Conservation (phyloP, 2,888 invertebrate species). For the Xanthorhoe spadicearia region DNA sequence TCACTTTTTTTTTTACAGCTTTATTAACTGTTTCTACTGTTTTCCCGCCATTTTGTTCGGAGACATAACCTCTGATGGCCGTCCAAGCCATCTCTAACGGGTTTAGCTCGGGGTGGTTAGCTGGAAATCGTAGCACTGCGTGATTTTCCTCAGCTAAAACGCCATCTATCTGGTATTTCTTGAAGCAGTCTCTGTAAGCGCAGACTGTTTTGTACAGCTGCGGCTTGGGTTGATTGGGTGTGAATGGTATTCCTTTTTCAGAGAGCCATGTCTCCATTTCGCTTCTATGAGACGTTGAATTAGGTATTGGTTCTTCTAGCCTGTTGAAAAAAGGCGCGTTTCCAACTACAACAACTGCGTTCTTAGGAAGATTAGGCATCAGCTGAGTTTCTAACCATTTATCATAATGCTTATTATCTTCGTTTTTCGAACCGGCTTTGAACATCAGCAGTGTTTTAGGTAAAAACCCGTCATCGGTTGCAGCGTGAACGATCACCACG, state of each 20-base stretch:
- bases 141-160: conserved; percentile 20
- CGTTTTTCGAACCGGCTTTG: conserved; percentile 10
- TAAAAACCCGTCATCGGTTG: conserved; percentile 16
- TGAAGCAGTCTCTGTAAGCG: conserved; percentile 25
- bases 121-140: conserved; percentile 21
- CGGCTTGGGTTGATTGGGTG: conserved; percentile 17
- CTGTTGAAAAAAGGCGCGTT: conserved; percentile 21
- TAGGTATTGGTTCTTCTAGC: conserved; percentile 21
- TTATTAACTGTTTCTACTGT: conserved; percentile 7
- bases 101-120: conserved; percentile 25
- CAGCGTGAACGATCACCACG: conserved; percentile 22
- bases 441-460: conserved; percentile 18
- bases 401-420: conserved; percentile 17
- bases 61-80: conserved; percentile 11
- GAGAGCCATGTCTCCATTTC: conserved; percentile 26
- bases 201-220: conserved; percentile 14
- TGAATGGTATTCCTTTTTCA: conserved; percentile 28
- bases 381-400: conserved; percentile 25
- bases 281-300: conserved; percentile 8
- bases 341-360: conserved; percentile 25
- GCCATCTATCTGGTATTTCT: conserved; percentile 22
- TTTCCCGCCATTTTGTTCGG: conserved; percentile 11
- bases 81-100: conserved; percentile 28
- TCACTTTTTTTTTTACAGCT: conserved; percentile 13
- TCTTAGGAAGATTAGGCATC: conserved; percentile 18